These are phyloP conservation scores for Trissoscelio sp. DNA, from an alignment of 2,888 invertebrate species.

Conservation along the genomic window DNA sequence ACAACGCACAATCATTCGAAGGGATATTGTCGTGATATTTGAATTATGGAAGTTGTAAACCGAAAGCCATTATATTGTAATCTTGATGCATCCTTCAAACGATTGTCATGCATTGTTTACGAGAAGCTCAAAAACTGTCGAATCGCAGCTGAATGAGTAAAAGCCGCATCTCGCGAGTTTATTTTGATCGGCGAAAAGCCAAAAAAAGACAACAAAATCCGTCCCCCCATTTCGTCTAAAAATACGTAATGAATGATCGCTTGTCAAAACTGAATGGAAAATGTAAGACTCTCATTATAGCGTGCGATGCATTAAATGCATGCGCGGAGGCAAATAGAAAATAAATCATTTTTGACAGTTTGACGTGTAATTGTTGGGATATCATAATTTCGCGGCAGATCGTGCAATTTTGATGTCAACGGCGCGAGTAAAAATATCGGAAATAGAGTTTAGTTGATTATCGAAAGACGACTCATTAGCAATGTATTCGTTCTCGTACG, in stretches of 20 bases:
- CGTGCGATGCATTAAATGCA: constrained; percentile 66
- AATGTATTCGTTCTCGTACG: constrained; percentile 60
- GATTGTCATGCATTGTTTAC: constrained; percentile 64
- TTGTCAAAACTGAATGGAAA: constrained; percentile 68
- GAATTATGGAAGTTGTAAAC: constrained; percentile 65
- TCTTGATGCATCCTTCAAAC: constrained; percentile 64
- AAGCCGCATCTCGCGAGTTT: constrained; percentile 55
- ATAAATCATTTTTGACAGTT: constrained; percentile 70
- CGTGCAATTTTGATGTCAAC: constrained; percentile 68
- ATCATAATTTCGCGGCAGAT: constrained; percentile 63
- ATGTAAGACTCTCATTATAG: constrained; percentile 69
- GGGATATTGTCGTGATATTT: constrained; percentile 57
- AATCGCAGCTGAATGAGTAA: constrained; percentile 58
- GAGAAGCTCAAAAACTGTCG: constrained; percentile 63
- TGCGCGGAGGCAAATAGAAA: constrained; percentile 66
- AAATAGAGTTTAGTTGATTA: constrained; percentile 64
- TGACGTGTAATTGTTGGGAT: constrained; percentile 67
- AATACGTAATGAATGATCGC: constrained; percentile 69
- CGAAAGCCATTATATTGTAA: constrained; percentile 66
- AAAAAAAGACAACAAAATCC: constrained; percentile 53
- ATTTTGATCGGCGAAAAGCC: constrained; percentile 65
- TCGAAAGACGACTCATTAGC: constrained; percentile 67
- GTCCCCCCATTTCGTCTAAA: constrained; percentile 44
- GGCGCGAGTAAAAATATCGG: constrained; percentile 66
- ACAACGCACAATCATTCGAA: constrained; percentile 50